Evolutionary conservation across 1,140 invertebrate species (phyloP).

Genomic region (Artemia franciscana): DNA sequence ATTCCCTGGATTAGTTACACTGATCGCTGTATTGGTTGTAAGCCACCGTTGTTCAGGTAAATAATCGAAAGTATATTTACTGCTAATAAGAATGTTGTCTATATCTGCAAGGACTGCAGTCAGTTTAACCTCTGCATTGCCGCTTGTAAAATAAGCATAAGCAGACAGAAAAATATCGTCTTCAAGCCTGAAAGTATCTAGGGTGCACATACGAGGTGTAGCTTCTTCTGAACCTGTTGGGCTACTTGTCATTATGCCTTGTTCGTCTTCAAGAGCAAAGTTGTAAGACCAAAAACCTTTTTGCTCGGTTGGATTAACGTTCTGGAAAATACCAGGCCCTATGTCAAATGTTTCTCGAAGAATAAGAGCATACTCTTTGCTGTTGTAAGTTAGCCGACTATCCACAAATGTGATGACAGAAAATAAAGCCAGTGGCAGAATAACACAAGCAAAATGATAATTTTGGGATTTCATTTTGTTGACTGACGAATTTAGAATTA

Average conservation of each 20-base stretch:
- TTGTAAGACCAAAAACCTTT: background rate
- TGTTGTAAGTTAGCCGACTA: too few relatives aligned
- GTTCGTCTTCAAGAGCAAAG: background rate
- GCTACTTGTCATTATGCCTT: background rate
- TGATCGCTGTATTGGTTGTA: background rate
- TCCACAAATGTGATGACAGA: too few relatives aligned
- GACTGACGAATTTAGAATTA: too few relatives aligned
- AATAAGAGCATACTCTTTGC: too few relatives aligned
- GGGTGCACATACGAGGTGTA: background rate
- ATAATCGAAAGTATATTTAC: background rate
- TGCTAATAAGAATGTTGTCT: background rate
- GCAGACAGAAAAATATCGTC: background rate
- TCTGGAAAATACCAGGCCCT: background rate
- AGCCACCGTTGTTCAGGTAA: background rate
- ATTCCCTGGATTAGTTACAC: background rate
- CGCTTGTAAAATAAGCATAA: background rate
- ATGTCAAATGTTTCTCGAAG: background rate
- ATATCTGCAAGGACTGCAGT: background rate
- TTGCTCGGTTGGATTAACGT: background rate
- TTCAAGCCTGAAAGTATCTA: background rate
- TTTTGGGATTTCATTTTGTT: too few relatives aligned
- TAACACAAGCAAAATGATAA: too few relatives aligned
- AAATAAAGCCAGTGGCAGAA: too few relatives aligned
- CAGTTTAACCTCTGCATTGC: background rate
- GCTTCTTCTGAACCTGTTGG: background rate